These are phyloP conservation scores for Pangasius mekongensis DNA, from an alignment of 2,797 vertebrate species.

Conservation along the genomic window DNA sequence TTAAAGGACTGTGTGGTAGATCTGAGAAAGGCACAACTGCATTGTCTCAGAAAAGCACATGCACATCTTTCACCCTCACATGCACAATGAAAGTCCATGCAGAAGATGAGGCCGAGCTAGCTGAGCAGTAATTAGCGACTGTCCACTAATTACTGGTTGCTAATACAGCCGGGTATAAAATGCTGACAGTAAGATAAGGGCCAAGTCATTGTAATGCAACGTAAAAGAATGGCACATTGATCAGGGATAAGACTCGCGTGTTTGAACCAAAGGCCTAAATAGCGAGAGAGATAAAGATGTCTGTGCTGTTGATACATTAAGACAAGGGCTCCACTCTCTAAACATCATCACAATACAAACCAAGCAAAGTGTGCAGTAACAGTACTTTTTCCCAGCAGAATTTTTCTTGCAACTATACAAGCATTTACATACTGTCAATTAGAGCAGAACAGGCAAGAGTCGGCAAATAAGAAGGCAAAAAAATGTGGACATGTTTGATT, in stretches of 20 bases:
- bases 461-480: conserved; percentile 51
- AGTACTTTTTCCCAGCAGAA: conserved; percentile 70
- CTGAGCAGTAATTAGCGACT: conserved; percentile 20
- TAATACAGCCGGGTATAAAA: conserved; percentile 25
- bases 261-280: not conserved
- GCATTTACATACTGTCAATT: conserved; percentile 66
- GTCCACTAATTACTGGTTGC: conserved; percentile 25
- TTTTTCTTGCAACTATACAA: conserved; percentile 68
- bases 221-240: conserved; percentile 31
- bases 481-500: conserved; percentile 17
- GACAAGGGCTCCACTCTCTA: conserved; percentile 53
- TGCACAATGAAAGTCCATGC: conserved; percentile 58
- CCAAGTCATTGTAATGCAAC: conserved; percentile 16
- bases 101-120: conserved; percentile 38
- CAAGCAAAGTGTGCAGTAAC: conserved; percentile 67
- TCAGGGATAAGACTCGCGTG: conserved; percentile 16
- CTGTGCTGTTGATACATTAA: conserved; percentile 69
- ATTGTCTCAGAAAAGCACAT: conserved; percentile 62
- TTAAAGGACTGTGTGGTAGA: conserved; percentile 65
- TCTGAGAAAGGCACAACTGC: conserved; percentile 69
- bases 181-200: conserved; percentile 22
- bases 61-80: conserved; percentile 65
- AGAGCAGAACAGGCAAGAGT: conserved; percentile 70
- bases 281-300: conserved; percentile 45
- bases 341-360: conserved; percentile 54